Evolutionary conservation across 1,140 invertebrate species (phyloP).

Genomic region (Pararge aegeria): DNA sequence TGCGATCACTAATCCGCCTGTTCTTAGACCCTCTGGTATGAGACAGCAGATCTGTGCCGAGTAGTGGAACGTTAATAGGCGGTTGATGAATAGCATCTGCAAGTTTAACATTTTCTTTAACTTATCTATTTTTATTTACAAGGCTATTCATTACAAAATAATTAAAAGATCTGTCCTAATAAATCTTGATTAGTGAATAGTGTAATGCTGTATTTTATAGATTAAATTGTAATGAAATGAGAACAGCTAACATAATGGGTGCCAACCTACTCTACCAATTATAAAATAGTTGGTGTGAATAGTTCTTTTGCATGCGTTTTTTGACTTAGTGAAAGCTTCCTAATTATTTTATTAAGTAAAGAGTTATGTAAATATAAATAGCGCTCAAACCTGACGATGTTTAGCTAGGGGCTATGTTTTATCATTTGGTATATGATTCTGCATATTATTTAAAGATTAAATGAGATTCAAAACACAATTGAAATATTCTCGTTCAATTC

Average conservation of each 20-base stretch:
- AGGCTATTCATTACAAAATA: neutral
- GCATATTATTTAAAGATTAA: neutral
- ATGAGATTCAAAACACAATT: conserved; percentile 37
- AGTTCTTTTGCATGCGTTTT: conserved; percentile 7
- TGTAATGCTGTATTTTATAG: neutral
- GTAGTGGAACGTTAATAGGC: too few relatives aligned
- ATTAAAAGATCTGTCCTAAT: neutral
- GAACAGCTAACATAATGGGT: neutral
- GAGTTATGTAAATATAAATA: conserved; percentile 1
- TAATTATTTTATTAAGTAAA: neutral
- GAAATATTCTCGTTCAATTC: conserved; percentile 47
- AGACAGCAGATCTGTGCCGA: too few relatives aligned
- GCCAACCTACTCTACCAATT: neutral
- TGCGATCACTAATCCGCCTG: too few relatives aligned
- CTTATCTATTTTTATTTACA: neutral
- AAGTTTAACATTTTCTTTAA: too few relatives aligned
- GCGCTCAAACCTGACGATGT: too few relatives aligned
- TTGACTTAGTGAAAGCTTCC: conserved; percentile 1
- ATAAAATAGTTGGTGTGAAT: conserved; percentile 4
- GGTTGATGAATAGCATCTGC: too few relatives aligned
- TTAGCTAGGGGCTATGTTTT: too few relatives aligned
- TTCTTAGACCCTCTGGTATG: too few relatives aligned
- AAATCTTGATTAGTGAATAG: neutral
- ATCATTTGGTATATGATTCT: too few relatives aligned
- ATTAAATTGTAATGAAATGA: neutral